phyloP scores from a whole-genome alignment of 2,888 invertebrate species.

The Lepidochrysops patricia region DNA sequence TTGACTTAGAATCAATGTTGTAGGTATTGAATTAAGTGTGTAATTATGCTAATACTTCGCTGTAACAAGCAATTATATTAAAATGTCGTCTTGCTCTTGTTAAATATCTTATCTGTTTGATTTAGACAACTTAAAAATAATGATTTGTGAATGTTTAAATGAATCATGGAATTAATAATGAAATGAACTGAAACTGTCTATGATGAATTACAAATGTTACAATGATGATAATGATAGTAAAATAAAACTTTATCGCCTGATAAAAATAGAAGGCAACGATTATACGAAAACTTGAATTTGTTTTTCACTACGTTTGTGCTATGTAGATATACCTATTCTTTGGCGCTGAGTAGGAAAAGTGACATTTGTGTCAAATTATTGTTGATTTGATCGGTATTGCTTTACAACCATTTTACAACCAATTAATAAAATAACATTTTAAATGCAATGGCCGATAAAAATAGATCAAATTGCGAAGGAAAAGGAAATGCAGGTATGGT shows the following conservation, averaged over 20 bases:
- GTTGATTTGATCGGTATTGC: too few species aligned
- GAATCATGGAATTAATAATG: too few species aligned
- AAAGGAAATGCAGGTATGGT: conserved; percentile 57
- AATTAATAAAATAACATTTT: neutral
- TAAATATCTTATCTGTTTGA: too few species aligned
- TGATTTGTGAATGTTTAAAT: too few species aligned
- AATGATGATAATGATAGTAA: neutral
- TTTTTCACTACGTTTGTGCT: too few species aligned
- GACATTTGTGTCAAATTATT: neutral
- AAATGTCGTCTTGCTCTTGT: neutral
- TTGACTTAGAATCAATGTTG: neutral
- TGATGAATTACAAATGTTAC: neutral
- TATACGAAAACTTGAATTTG: too few species aligned
- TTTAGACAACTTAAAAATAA: too few species aligned
- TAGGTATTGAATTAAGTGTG: neutral
- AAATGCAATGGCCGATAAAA: neutral
- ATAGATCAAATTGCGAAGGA: conserved; percentile 43
- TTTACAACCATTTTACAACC: too few species aligned
- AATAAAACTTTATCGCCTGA: neutral
- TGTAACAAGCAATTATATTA: neutral
- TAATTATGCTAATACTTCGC: neutral
- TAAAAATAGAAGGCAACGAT: neutral
- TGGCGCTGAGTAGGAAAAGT: too few species aligned
- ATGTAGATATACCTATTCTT: too few species aligned
- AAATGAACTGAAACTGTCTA: too few species aligned